Percentiles rank a stretch among this genome's conserved stretches.
Conservation (phyloP, 2,888 invertebrate species). For the Ptychoptera albimana region DNA sequence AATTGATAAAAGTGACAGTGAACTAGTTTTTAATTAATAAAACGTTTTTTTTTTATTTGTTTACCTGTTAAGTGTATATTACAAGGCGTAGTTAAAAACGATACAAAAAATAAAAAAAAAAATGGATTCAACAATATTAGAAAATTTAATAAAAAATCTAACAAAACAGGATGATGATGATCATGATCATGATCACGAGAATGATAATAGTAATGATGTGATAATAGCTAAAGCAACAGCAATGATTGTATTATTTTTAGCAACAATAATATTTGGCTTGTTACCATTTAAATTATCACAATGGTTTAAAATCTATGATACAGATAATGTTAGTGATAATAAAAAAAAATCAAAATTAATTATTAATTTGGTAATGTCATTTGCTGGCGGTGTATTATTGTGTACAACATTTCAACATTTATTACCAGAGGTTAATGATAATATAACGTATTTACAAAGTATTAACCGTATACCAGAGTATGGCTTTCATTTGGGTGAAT, state of each 20-base stretch:
- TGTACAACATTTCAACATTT: conserved; percentile 70
- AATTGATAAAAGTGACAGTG: too few relatives aligned
- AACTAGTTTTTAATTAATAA: too few relatives aligned
- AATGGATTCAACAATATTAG: too few relatives aligned
- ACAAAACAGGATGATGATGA: too few relatives aligned
- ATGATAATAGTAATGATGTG: conserved; percentile 31
- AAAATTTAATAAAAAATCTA: too few relatives aligned
- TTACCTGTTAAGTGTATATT: too few relatives aligned
- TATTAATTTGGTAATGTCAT: conserved; percentile 50
- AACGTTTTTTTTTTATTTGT: too few relatives aligned
- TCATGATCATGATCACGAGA: conserved; percentile 12
- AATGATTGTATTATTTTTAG: conserved; percentile 58
- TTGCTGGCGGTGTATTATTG: conserved; percentile 71
- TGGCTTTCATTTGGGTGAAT: conserved; percentile 47
- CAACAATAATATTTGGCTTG: conserved; percentile 60
- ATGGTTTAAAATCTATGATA: conserved; percentile 33
- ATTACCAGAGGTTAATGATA: conserved; percentile 61
- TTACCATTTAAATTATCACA: conserved; percentile 53
- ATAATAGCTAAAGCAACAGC: conserved; percentile 60
- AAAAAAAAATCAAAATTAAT: conserved; percentile 21
- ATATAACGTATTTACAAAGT: conserved; percentile 41
- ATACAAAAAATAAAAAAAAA: too few relatives aligned
- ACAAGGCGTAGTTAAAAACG: too few relatives aligned
- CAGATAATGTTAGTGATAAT: conserved; percentile 13
- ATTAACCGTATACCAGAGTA: conserved; percentile 32